phyloP scores from a whole-genome alignment of 2,797 vertebrate genomes.

The Catharus ustulatus region DNA sequence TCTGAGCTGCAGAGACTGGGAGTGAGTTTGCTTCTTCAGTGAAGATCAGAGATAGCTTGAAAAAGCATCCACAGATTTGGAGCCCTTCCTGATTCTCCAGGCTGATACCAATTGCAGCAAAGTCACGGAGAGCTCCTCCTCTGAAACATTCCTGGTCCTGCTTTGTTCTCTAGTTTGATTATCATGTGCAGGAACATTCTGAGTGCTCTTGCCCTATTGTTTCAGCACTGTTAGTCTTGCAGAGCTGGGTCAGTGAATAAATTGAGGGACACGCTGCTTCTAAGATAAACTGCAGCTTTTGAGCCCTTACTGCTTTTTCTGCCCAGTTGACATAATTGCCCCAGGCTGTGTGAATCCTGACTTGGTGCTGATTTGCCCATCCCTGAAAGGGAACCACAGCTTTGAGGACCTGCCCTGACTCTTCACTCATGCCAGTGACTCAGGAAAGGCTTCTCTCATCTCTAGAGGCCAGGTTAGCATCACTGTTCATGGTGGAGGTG shows the following conservation, averaged over 20 bases:
- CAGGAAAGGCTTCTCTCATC: background rate
- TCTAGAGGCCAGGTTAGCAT: background rate
- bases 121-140: background rate
- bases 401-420: slow-evolving; percentile 13
- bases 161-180: background rate
- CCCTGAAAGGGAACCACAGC: background rate
- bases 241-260: slow-evolving; percentile 20
- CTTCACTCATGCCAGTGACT: background rate
- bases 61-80: background rate
- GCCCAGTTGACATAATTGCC: background rate
- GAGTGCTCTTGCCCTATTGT: background rate
- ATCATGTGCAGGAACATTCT: background rate
- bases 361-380: background rate
- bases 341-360: slow-evolving; percentile 2
- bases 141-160: background rate
- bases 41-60: background rate
- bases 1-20: background rate
- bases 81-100: background rate
- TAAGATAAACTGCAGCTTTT: slow-evolving; percentile 9
- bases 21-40: background rate
- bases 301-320: background rate
- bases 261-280: background rate
- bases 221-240: slow-evolving; percentile 45
- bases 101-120: background rate
- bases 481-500: background rate